Evolutionary conservation across 23 tunicate genomes (phyloP).

Genomic region (Ascidia mentula): DNA sequence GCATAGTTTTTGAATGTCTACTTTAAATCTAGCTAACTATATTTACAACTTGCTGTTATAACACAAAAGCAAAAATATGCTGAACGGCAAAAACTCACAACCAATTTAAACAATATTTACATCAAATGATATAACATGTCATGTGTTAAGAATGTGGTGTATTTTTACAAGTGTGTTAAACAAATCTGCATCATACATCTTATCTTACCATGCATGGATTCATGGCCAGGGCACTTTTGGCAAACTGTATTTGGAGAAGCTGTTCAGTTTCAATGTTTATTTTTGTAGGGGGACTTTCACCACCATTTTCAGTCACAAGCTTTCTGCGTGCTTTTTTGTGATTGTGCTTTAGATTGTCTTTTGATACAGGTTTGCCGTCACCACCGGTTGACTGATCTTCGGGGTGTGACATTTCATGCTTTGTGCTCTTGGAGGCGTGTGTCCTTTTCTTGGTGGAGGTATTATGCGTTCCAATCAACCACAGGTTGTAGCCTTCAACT

Average conservation of each 20-base stretch:
- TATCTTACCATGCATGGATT: slow-evolving; percentile 91
- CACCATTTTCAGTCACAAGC: background rate
- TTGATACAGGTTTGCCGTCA: background rate
- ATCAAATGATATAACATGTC: no score
- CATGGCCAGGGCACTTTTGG: slow-evolving; percentile 87
- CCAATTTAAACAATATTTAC: background rate
- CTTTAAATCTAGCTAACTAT: background rate
- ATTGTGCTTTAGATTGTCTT: background rate
- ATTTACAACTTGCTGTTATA: background rate
- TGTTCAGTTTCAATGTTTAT: slow-evolving; percentile 40
- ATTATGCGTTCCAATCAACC: slow-evolving; percentile 51
- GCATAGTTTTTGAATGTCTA: no score
- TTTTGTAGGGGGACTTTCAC: background rate
- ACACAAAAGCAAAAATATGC: background rate
- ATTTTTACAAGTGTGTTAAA: no score
- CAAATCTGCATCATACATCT: background rate
- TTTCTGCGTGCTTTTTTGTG: slow-evolving; percentile 2
- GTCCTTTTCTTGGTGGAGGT: background rate
- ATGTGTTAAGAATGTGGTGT: no score
- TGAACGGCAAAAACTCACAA: background rate
- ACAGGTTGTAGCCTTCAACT: slow-evolving; percentile 91
- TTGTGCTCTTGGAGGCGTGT: slow-evolving; percentile 17
- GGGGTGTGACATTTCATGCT: background rate
- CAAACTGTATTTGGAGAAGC: slow-evolving; percentile 74
- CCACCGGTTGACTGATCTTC: background rate